Evolutionary conservation across 1,140 invertebrate species (phyloP).

Genomic region (Diabrotica undecimpunctata): DNA sequence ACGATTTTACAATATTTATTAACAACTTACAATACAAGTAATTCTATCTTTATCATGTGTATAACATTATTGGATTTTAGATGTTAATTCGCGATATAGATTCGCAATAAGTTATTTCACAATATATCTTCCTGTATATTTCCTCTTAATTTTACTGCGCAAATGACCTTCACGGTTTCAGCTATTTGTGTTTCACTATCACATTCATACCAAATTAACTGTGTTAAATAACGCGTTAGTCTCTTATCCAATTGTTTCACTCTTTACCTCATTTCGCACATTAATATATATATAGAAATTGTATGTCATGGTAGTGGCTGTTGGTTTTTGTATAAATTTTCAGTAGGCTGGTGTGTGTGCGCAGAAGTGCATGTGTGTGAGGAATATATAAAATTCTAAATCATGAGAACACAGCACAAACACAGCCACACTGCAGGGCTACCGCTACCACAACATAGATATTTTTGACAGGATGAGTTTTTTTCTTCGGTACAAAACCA

Average conservation of each 20-base stretch:
- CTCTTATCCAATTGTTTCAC: background rate
- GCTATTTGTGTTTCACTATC: no score
- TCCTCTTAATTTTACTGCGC: no score
- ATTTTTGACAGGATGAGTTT: slow-evolving; percentile 7
- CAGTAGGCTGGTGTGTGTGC: slow-evolving; percentile 47
- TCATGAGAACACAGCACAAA: slow-evolving; percentile 45
- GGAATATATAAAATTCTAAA: slow-evolving; percentile 28
- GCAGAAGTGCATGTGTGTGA: slow-evolving; percentile 40
- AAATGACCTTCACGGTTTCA: no score
- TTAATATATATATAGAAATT: background rate
- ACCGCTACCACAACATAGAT: slow-evolving; percentile 48
- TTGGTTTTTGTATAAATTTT: slow-evolving; percentile 26
- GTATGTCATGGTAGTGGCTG: slow-evolving; percentile 46
- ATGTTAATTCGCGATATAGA: no score
- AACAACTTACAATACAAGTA: no score
- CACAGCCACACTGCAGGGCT: slow-evolving; percentile 49
- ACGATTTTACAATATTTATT: no score
- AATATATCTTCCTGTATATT: no score
- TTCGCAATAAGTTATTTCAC: no score
- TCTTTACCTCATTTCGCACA: background rate
- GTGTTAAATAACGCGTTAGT: no score
- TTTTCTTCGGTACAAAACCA: background rate
- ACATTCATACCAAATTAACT: no score
- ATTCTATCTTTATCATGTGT: no score
- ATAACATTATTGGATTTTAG: no score